Percentiles rank a stretch among this genome's conserved stretches.
These are phyloP conservation scores for Beris chalybata DNA, from an alignment of 2,888 invertebrate genomes.

Conservation along the genomic window DNA sequence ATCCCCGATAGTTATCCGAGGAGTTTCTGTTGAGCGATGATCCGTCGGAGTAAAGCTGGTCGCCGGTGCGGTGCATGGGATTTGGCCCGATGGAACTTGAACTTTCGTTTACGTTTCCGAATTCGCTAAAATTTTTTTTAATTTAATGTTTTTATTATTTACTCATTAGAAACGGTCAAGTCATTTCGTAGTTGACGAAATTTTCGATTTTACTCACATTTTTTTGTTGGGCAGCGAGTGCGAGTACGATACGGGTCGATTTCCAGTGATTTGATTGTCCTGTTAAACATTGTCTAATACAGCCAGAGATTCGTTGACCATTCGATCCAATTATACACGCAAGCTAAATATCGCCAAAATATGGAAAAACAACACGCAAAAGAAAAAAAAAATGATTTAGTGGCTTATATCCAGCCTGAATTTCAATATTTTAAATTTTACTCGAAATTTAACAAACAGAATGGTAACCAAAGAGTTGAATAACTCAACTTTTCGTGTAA, in stretches of 20 bases:
- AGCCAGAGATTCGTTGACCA: slow-evolving; percentile 57
- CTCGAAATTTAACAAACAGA: slow-evolving; percentile 12
- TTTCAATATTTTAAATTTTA: background rate
- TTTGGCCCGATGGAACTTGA: slow-evolving; percentile 85
- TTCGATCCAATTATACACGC: slow-evolving; percentile 58
- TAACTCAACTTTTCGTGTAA: slow-evolving; percentile 55
- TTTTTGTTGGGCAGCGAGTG: slow-evolving; percentile 61
- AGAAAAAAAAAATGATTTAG: slow-evolving; percentile 38
- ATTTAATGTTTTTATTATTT: slow-evolving; percentile 16
- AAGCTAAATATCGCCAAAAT: slow-evolving; percentile 49
- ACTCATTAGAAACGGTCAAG: background rate
- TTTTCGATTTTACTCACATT: slow-evolving; percentile 58
- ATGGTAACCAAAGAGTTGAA: slow-evolving; percentile 6
- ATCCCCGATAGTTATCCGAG: slow-evolving; percentile 59
- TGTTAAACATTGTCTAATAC: slow-evolving; percentile 59
- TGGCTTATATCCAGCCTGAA: background rate
- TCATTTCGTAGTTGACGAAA: too few species aligned
- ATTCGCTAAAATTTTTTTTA: slow-evolving; percentile 46
- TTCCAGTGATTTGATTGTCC: slow-evolving; percentile 59
- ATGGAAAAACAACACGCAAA: slow-evolving; percentile 45
- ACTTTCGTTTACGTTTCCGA: slow-evolving; percentile 56
- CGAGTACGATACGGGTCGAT: slow-evolving; percentile 61
- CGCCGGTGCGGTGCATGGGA: slow-evolving; percentile 75
- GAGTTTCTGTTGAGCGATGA: slow-evolving; percentile 57
- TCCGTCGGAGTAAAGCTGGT: slow-evolving; percentile 56